phyloP scores from a whole-genome alignment of 2,113 vertebrate genomes.

The Plecotus auritus region DNA sequence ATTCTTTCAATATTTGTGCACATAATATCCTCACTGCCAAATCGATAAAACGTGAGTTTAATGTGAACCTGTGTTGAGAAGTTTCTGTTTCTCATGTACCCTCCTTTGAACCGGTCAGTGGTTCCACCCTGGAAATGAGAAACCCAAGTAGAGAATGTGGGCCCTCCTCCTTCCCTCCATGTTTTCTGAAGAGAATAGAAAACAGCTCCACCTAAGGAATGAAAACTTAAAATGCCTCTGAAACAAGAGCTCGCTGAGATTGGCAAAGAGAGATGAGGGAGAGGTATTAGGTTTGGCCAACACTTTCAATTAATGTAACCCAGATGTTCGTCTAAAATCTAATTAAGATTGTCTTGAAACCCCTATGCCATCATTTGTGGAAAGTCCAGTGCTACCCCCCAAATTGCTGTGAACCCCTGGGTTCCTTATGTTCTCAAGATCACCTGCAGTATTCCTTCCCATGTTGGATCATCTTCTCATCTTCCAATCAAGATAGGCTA shows the following conservation, averaged over 20 bases:
- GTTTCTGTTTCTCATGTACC: constrained; percentile 40
- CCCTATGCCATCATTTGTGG: background rate
- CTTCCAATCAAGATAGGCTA: background rate
- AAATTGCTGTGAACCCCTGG: background rate
- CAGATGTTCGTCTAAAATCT: constrained; percentile 30
- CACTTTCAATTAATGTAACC: constrained; percentile 35
- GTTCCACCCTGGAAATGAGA: constrained; percentile 56
- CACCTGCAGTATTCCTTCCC: background rate
- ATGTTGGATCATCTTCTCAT: background rate
- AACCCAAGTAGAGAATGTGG: constrained; percentile 33
- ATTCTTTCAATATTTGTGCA: constrained; percentile 62
- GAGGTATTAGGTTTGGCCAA: constrained; percentile 24
- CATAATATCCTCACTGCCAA: constrained; percentile 54
- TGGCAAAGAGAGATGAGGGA: background rate
- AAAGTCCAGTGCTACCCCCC: background rate
- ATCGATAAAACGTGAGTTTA: constrained; percentile 54
- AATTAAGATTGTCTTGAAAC: background rate
- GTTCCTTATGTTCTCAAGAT: background rate
- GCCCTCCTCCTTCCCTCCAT: background rate
- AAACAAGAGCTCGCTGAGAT: constrained; percentile 50
- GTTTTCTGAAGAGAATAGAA: constrained; percentile 62
- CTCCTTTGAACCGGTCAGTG: constrained; percentile 11
- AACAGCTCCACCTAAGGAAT: constrained; percentile 67
- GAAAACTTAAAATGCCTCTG: constrained; percentile 38
- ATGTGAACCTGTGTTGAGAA: constrained; percentile 3